A percentile compares a stretch with the other conserved stretches of the same genome.
phyloP scores from a whole-genome alignment of 1,140 invertebrate genomes.

The Campoletis sonorensis region DNA sequence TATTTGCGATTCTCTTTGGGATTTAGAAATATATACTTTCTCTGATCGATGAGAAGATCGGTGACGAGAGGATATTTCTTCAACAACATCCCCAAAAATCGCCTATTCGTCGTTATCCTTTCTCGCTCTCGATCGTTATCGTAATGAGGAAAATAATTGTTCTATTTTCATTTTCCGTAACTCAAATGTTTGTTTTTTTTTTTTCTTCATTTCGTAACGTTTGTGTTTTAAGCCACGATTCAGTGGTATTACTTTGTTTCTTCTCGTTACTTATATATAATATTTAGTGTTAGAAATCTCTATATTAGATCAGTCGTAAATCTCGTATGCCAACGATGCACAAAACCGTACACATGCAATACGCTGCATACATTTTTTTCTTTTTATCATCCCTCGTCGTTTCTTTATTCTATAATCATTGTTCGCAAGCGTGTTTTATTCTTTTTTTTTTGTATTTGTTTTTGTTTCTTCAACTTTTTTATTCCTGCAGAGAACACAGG shows the following conservation, averaged over 20 bases:
- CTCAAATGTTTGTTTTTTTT: background rate
- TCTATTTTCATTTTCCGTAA: too few relatives aligned
- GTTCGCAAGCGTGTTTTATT: slow-evolving; percentile 2
- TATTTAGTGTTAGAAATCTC: slow-evolving; percentile 40
- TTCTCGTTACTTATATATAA: slow-evolving; percentile 30
- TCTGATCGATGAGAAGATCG: slow-evolving; percentile 16
- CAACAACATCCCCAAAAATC: too few relatives aligned
- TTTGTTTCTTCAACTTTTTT: background rate
- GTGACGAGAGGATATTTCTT: background rate
- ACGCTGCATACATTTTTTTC: slow-evolving; percentile 21
- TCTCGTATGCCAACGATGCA: slow-evolving; percentile 32
- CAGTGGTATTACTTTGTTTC: background rate
- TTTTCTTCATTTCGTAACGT: background rate
- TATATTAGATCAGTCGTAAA: slow-evolving; percentile 49
- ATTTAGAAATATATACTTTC: slow-evolving; percentile 54
- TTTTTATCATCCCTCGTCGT: slow-evolving; percentile 7
- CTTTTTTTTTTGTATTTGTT: background rate
- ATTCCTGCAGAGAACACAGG: slow-evolving; percentile 23
- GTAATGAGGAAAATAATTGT: too few relatives aligned
- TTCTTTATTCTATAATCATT: slow-evolving; percentile 7
- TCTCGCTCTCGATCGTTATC: background rate
- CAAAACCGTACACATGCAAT: background rate
- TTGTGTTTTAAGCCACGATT: background rate
- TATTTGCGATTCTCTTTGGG: slow-evolving; percentile 54
- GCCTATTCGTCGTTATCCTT: background rate